Evolutionary conservation across 2,113 vertebrate species (phyloP).

Genomic region (Puffinus mauretanicus): DNA sequence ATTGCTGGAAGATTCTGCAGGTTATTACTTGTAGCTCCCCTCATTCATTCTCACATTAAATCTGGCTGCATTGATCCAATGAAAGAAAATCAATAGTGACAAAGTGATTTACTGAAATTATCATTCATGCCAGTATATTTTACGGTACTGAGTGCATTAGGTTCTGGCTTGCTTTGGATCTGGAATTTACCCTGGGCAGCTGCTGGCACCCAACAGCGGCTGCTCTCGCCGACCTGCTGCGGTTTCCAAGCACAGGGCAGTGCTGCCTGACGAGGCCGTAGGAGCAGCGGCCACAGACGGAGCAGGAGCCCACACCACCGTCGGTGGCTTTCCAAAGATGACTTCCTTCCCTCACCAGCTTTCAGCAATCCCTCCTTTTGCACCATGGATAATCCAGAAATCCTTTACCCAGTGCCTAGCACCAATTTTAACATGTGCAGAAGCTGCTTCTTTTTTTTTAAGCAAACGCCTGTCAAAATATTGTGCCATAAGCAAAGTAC

Average conservation of each 20-base stretch:
- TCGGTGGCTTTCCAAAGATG: not conserved
- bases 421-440: not conserved
- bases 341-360: not conserved
- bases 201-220: not conserved
- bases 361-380: not conserved
- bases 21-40: not conserved
- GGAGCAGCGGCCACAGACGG: accelerated
- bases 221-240: not conserved
- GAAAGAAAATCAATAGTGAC: not conserved
- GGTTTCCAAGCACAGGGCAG: not conserved
- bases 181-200: not conserved
- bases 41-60: not conserved
- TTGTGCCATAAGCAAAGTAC: not conserved
- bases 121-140: not conserved
- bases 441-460: not conserved
- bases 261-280: accelerated
- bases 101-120: not conserved
- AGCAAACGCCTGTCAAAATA: not conserved
- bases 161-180: not conserved
- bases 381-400: not conserved
- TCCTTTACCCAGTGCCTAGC: not conserved
- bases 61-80: not conserved
- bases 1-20: not conserved
- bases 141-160: not conserved
- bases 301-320: not conserved